These are phyloP conservation scores for Drosophila kokeensis DNA, from an alignment of 2,888 invertebrate species.

Conservation along the genomic window DNA sequence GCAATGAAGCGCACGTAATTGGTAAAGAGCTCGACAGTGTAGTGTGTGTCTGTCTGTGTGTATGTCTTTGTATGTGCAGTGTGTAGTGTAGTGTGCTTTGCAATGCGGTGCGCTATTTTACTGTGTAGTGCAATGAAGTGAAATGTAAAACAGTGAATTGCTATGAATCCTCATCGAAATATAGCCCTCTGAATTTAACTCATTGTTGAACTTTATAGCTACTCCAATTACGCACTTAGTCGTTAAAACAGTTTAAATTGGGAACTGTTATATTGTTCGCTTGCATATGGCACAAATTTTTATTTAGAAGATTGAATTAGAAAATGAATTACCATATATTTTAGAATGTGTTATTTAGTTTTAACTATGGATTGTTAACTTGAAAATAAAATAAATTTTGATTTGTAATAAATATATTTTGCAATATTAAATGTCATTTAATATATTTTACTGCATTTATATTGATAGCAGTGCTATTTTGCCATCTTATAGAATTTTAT, in stretches of 20 bases:
- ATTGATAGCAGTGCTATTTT: background rate
- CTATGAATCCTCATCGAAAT: conserved; percentile 49
- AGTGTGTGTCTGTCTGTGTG: conserved; percentile 23
- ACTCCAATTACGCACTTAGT: conserved; percentile 29
- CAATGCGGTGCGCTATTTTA: conserved; percentile 41
- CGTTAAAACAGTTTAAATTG: background rate
- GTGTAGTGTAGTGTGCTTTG: conserved; percentile 39
- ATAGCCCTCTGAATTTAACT: background rate
- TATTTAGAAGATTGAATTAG: background rate
- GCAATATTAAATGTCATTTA: background rate
- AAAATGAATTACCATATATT: background rate
- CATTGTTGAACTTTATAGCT: conserved; percentile 29
- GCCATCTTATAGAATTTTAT: background rate
- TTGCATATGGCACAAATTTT: background rate
- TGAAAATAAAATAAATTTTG: background rate
- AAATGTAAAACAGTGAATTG: conserved; percentile 62
- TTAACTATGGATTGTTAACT: background rate
- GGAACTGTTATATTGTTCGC: background rate
- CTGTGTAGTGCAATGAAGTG: conserved; percentile 55
- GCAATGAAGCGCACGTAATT: conserved; percentile 81
- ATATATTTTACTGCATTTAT: background rate
- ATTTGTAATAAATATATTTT: background rate
- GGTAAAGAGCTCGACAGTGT: conserved; percentile 76
- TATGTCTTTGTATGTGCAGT: conserved; percentile 14
- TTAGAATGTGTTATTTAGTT: background rate